Evolutionary conservation across 2,113 vertebrate genomes (phyloP), one percentile per base, ranked within the genome.

Genomic region (Phrynocephalus versicolor): DNA sequence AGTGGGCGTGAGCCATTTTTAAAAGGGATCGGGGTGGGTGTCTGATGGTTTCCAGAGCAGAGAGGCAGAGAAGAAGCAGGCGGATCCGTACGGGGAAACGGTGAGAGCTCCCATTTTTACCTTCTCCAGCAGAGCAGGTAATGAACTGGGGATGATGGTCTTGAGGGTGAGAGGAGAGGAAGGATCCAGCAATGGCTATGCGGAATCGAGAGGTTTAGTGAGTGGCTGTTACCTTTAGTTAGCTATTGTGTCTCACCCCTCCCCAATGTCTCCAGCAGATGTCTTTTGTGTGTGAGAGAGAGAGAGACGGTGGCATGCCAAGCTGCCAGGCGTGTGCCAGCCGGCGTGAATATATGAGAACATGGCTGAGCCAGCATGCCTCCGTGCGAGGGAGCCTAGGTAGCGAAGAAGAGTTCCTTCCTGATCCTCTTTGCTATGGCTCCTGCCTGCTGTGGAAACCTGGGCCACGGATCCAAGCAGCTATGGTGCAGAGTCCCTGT

Each of bases 351-450:
- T 6, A 55, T 6, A 60, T n/a, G 35, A 16, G 67, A 39, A 33
- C 18, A n/a, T 16, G 51, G 84, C 27, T 5, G 51, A n/a, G 65
- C 51, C 21, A 18, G 45, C 3, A 37, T 19, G 30, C 21, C 27
- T 0, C 3, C 6, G 1, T 23, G 0, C 3, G 57, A 8, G 55
- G 3, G 45, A 14, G 71, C 12, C 16, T 8, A 7, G 7, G 45
- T 51, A 5, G 41, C 9, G 5, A 57, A 35, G 83, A 35, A 10
- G 39, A 41, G 78, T 65, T 64, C 35, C 35, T 23, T 7, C n/a
- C n/a, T n/a, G n/a, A n/a, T n/a, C 45, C 12, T 23, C n/a, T 13
- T 41, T 1, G 2, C 0, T 2, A 13, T n/a, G 74, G 62, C 73
- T 30, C 5, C 62, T 3, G n/a, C 4, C 1, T 35, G 2, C n/a